phyloP scores from a whole-genome alignment of 2,888 invertebrate genomes.

The Pollenia amentaria region DNA sequence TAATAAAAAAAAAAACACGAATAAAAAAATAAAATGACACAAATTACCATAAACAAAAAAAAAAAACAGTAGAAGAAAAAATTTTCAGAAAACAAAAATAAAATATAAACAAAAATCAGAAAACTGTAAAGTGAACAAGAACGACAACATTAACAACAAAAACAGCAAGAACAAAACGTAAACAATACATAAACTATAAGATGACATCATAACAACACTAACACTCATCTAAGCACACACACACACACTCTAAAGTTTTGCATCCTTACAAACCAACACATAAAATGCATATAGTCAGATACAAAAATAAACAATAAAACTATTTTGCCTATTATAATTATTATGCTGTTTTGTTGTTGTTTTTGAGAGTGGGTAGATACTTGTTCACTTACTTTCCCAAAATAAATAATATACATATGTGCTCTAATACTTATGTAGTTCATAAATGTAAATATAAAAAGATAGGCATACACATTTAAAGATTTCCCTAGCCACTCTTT shows the following conservation, averaged over 20 bases:
- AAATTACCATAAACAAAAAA: slow-evolving; percentile 58
- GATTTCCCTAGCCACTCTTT: slow-evolving; percentile 24
- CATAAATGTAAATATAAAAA: background rate
- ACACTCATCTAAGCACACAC: background rate
- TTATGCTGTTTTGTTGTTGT: slow-evolving; percentile 35
- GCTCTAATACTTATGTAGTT: background rate
- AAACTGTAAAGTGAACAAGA: slow-evolving; percentile 49
- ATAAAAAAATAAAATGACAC: slow-evolving; percentile 58
- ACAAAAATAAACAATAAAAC: slow-evolving; percentile 51
- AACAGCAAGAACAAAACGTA: background rate
- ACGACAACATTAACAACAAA: background rate
- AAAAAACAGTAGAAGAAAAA: background rate
- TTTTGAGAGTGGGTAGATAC: background rate
- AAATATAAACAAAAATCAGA: slow-evolving; percentile 9
- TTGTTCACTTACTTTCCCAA: slow-evolving; percentile 1
- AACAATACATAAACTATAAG: slow-evolving; percentile 44
- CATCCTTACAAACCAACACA: background rate
- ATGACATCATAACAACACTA: slow-evolving; percentile 42
- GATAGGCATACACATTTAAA: background rate
- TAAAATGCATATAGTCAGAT: background rate
- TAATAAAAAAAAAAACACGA: slow-evolving; percentile 20
- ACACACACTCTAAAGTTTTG: background rate
- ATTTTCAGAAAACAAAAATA: background rate
- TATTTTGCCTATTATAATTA: slow-evolving; percentile 62
- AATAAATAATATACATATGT: slow-evolving; percentile 11